Evolutionary conservation across 2,888 invertebrate genomes (phyloP).

Genomic region (Rhagonycha lutea): DNA sequence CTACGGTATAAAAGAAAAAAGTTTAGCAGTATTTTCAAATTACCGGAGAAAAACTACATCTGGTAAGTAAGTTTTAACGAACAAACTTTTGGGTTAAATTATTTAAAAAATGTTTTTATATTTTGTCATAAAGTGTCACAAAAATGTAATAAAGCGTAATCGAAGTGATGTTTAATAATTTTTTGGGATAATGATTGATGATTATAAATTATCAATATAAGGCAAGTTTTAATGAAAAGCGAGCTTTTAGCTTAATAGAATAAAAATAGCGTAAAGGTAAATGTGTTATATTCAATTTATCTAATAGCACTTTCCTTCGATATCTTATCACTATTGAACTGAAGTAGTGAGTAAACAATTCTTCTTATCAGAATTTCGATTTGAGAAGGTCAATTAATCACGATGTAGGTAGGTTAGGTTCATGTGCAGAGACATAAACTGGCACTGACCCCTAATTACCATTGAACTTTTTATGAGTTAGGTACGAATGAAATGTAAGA

Average conservation of each 20-base stretch:
- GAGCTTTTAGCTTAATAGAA: slow-evolving; percentile 1
- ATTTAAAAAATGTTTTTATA: not conserved
- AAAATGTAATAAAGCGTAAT: not conserved
- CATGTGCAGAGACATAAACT: slow-evolving; percentile 33
- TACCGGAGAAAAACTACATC: not conserved
- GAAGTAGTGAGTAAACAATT: slow-evolving; percentile 3
- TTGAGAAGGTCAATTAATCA: slow-evolving; percentile 37
- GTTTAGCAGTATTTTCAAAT: not conserved
- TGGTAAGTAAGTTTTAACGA: not conserved
- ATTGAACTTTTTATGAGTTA: slow-evolving; percentile 35
- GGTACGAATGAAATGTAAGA: slow-evolving; percentile 38
- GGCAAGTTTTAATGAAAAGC: not conserved
- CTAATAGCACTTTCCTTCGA: slow-evolving; percentile 6
- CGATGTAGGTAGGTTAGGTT: slow-evolving; percentile 30
- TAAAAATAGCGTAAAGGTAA: not conserved
- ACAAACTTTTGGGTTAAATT: not conserved
- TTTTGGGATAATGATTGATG: not conserved
- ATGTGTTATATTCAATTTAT: slow-evolving; percentile 9
- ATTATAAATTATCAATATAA: not conserved
- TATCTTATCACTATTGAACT: not conserved
- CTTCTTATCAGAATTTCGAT: slow-evolving; percentile 26
- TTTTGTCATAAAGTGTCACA: not conserved
- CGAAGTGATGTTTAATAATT: not conserved
- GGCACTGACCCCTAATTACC: slow-evolving; percentile 35
- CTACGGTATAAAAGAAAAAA: not conserved